Percentiles rank a stretch among this genome's conserved stretches.
phyloP scores from a whole-genome alignment of 2,113 vertebrate species.

The Eurypyga helias region DNA sequence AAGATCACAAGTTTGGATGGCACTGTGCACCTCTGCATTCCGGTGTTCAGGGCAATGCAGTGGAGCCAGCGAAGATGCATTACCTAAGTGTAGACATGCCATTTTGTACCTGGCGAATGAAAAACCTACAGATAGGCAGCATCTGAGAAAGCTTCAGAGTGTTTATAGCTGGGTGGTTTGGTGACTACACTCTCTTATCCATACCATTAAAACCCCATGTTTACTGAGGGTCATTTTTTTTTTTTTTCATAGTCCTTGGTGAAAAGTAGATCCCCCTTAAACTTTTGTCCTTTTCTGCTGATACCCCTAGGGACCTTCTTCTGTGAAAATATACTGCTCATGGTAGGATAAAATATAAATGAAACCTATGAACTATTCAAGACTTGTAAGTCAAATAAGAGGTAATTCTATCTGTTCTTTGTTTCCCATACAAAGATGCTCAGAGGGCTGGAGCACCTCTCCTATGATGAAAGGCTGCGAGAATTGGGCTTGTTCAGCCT shows the following conservation, averaged over 20 bases:
- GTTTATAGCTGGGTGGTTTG: background rate
- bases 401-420: background rate
- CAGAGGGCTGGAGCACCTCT: too few species aligned
- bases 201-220: fast-evolving
- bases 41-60: background rate
- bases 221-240: background rate
- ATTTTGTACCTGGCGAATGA: background rate
- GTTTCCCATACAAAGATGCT: background rate
- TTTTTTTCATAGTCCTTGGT: background rate
- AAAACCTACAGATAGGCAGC: background rate
- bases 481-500: too few species aligned
- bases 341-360: background rate
- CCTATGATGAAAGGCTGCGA: too few species aligned
- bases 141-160: background rate
- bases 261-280: background rate
- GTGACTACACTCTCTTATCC: background rate
- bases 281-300: background rate
- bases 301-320: background rate
- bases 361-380: background rate
- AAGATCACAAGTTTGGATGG: background rate
- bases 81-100: background rate
- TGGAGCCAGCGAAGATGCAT: background rate
- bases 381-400: background rate
- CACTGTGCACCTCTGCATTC: background rate
- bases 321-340: background rate